phyloP scores from a whole-genome alignment of 2,113 vertebrate genomes.

The Sakesphorus luctuosus region DNA sequence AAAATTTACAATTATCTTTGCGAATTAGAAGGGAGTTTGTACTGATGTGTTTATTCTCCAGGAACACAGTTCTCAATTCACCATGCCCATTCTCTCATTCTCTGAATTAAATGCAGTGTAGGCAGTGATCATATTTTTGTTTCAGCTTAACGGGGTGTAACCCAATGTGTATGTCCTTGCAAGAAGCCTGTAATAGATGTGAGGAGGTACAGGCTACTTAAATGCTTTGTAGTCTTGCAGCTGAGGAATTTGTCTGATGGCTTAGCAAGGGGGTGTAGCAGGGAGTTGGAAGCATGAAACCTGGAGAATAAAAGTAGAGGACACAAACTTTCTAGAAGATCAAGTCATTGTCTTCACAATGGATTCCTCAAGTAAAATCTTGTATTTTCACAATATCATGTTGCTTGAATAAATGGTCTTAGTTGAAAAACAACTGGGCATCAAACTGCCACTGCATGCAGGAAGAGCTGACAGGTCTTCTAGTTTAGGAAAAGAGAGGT shows the following conservation, averaged over 20 bases:
- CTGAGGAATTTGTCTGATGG: not conserved
- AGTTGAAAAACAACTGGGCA: not conserved
- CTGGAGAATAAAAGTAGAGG: not conserved
- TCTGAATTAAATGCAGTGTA: not conserved
- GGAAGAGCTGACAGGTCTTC: not conserved
- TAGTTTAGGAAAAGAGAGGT: not conserved
- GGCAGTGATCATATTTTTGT: not conserved
- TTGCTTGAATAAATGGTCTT: not conserved
- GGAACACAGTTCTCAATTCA: not conserved
- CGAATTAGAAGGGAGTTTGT: not conserved
- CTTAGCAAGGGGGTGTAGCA: not conserved
- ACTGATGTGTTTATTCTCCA: not conserved
- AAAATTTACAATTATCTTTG: not conserved
- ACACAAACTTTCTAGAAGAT: not conserved
- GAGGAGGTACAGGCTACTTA: not conserved
- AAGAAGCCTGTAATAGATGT: not conserved
- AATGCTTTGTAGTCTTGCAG: not conserved
- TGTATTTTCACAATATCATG: not conserved
- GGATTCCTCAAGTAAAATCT: not conserved
- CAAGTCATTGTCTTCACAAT: not conserved
- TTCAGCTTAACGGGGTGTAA: not conserved
- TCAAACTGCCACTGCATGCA: accelerated
- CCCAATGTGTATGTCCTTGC: not conserved
- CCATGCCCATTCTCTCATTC: not conserved
- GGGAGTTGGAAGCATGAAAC: not conserved